Conservation (phyloP, 2,113 vertebrate species). For the Macquaria ambigua region DNA sequence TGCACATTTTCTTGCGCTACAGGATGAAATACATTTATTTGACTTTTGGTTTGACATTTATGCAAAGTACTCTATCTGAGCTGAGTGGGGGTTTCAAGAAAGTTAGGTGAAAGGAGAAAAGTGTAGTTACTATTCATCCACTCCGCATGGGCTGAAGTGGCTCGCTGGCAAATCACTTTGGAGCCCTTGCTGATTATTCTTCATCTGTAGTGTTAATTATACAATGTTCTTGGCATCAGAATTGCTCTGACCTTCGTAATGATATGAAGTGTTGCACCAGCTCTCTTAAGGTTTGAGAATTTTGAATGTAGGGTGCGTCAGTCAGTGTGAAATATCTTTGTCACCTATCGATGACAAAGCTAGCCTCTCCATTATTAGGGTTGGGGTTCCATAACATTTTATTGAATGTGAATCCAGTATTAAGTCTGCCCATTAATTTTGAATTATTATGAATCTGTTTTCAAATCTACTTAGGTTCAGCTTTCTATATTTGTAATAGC, state of each 20-base stretch:
- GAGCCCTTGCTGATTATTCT: conserved; percentile 3
- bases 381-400: background rate
- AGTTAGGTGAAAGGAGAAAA: conserved; percentile 33
- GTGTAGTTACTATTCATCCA: conserved; percentile 8
- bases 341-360: background rate
- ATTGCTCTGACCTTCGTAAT: conserved; percentile 6
- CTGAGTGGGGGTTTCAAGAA: conserved; percentile 21
- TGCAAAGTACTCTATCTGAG: conserved; percentile 30
- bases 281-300: background rate
- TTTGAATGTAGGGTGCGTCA: background rate
- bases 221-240: background rate
- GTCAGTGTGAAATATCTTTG: background rate
- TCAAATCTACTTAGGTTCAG: background rate
- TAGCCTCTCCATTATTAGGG: background rate
- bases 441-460: background rate
- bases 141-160: conserved; percentile 21
- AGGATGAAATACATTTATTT: conserved; percentile 40
- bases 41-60: conserved; percentile 48
- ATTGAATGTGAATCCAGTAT: background rate
- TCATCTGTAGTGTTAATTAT: conserved; percentile 18
- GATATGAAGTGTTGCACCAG: background rate
- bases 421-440: background rate
- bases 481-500: background rate
- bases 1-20: conserved; percentile 25
- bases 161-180: conserved; percentile 18